phyloP scores from a whole-genome alignment of 2,797 vertebrate species.

The Tauraco hartlaubi region DNA sequence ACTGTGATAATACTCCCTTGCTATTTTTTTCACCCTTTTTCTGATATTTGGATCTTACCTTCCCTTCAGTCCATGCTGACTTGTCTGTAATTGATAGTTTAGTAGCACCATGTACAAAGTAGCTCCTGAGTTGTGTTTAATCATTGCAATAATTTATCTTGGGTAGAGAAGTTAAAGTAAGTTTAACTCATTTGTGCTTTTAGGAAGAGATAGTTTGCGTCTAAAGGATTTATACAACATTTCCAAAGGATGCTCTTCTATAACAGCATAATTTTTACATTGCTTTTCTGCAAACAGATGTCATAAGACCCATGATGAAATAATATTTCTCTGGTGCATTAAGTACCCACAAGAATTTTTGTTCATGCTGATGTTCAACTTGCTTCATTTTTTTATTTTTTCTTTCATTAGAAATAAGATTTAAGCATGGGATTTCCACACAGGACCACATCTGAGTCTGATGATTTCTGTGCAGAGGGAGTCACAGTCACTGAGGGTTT shows the following conservation, averaged over 20 bases:
- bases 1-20: neutral
- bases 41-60: neutral
- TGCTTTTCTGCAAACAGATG: neutral
- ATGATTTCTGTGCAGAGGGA: neutral
- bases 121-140: neutral
- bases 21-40: neutral
- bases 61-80: neutral
- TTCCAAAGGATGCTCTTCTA: neutral
- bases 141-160: neutral
- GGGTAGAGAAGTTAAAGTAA: neutral
- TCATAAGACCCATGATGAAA: neutral
- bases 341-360: neutral
- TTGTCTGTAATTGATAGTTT: neutral
- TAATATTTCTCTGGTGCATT: neutral
- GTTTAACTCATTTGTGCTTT: neutral
- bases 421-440: neutral
- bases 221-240: neutral
- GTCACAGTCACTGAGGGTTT: neutral
- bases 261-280: neutral
- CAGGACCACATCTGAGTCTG: fast-evolving
- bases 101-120: neutral
- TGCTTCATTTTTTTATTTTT: neutral
- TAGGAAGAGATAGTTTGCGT: neutral
- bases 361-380: neutral
- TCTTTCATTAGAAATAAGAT: neutral